Evolutionary conservation across 35 echinoderm and acorn worm genomes (phyloP), one percentile per base, ranked within the genome.

Genomic region (Strongylocentrotus purpuratus): DNA sequence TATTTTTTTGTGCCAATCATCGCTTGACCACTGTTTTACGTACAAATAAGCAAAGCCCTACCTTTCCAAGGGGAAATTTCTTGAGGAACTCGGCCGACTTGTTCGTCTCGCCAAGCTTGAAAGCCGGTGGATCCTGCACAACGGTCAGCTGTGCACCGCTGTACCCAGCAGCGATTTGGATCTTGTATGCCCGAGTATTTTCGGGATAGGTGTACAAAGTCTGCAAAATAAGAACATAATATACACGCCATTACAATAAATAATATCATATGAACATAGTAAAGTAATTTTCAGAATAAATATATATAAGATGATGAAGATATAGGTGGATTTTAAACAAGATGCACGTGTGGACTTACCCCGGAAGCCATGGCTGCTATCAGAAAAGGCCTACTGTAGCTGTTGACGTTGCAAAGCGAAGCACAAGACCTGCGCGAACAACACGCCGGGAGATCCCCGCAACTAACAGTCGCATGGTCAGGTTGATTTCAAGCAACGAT

Each of bases 11-110:
- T 41, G 35, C 0, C 35, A 41, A 55, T 55, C 50, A 55, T 15
- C 15, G 50, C 50, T 55, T 55, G 7, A 55, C 9, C 15, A 55
- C 50, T 55, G 50, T 55, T 55, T 55, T 2, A 55, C 15, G 10
- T 55, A 55, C 50, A 55, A 2, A 12, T 41, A 28, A 18, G 25
- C 12, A 28, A 14, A 28, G 61, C 0, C 87, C 4, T 93, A 99
- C 98, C 98, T 99, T 99, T 95, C 98, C 98, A 32, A 99, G 48
- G 4, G 97, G 98, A 50, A 98, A 99, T 85, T 99, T 99, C 89
- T 96, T 97, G 41, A 98, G 94, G 52, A 99, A 99, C 25, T 96
- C 98, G 12, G 95, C 33, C 52, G 96, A 94, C 94, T 99, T 99
- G 95, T 98, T 99, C 4, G 98, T 99, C 90, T 97, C 98, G 13